Evolutionary conservation across 2,888 invertebrate species (phyloP).

Genomic region (Brachycybe producta): DNA sequence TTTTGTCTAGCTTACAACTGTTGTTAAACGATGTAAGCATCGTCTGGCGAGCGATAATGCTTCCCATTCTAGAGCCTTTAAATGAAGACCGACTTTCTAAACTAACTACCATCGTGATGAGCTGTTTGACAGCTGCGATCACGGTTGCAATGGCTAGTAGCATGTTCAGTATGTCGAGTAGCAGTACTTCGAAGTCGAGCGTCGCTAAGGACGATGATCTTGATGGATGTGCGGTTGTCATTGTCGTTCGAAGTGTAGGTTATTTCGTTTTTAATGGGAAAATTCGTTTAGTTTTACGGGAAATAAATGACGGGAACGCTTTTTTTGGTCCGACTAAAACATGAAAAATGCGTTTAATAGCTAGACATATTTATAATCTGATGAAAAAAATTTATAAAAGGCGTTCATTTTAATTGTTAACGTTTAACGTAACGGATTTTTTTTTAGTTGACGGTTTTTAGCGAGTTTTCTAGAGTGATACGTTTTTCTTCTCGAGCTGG

Average conservation of each 20-base stretch:
- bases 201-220: slow-evolving; percentile 58
- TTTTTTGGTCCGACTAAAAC: too few species aligned
- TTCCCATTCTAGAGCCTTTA: slow-evolving; percentile 78
- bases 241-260: slow-evolving; percentile 65
- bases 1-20: slow-evolving; percentile 61
- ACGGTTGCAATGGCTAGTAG: slow-evolving; percentile 35
- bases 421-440: slow-evolving; percentile 8
- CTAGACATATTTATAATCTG: too few species aligned
- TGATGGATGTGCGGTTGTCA: slow-evolving; percentile 63
- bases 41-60: slow-evolving; percentile 64
- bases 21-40: slow-evolving; percentile 72
- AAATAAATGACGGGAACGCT: too few species aligned
- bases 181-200: slow-evolving; percentile 21
- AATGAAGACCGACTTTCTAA: slow-evolving; percentile 69
- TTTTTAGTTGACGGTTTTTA: slow-evolving; percentile 59
- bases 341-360: too few species aligned
- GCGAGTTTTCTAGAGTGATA: slow-evolving; percentile 62
- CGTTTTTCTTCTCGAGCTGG: slow-evolving; percentile 74
- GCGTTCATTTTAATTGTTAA: slow-evolving; percentile 1
- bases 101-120: slow-evolving; percentile 65
- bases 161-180: slow-evolving; percentile 27
- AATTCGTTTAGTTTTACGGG: not conserved
- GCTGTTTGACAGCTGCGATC: slow-evolving; percentile 43
- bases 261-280: not conserved
- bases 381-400: too few species aligned